A percentile compares a stretch with the other conserved stretches of the same genome.
Evolutionary conservation across 92 coral and sea anemone species (phyloP).

Genomic region (Zoanthus gigantus): DNA sequence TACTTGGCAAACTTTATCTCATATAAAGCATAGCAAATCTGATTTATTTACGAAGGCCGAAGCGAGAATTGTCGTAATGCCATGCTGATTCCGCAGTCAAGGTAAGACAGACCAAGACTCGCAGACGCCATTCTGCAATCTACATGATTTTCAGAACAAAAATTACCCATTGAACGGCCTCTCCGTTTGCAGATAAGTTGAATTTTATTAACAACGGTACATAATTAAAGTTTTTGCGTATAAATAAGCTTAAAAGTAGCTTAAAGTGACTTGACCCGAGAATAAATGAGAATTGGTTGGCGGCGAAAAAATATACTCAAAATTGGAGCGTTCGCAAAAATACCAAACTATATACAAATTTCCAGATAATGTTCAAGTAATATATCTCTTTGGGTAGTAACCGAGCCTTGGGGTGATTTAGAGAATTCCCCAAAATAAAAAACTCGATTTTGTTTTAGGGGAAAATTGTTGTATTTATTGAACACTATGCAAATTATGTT

Average conservation of each 20-base stretch:
- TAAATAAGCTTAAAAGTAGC: neutral
- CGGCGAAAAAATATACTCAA: too few relatives aligned
- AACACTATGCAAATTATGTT: too few relatives aligned
- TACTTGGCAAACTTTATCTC: constrained; percentile 34
- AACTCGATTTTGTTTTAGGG: too few relatives aligned
- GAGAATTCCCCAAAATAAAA: too few relatives aligned
- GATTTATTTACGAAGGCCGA: constrained; percentile 24
- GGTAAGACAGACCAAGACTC: constrained; percentile 36
- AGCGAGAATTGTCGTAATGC: constrained; percentile 29
- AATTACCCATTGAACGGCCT: constrained; percentile 47
- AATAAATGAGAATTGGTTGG: neutral
- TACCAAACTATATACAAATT: too few relatives aligned
- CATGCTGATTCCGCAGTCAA: constrained; percentile 44
- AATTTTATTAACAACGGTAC: constrained; percentile 38
- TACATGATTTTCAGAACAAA: constrained; percentile 10
- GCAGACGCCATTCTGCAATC: neutral
- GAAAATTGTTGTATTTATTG: too few relatives aligned
- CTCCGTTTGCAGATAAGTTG: constrained; percentile 41
- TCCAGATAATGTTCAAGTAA: too few relatives aligned
- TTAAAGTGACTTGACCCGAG: constrained; percentile 19
- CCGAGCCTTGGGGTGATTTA: too few relatives aligned
- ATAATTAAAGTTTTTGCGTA: constrained; percentile 21
- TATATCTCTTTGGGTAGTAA: too few relatives aligned
- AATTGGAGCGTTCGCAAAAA: too few relatives aligned
- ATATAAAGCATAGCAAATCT: constrained; percentile 26